Evolutionary conservation across 2,113 vertebrate genomes (phyloP).

Genomic region (Rhagologus leucostigma): DNA sequence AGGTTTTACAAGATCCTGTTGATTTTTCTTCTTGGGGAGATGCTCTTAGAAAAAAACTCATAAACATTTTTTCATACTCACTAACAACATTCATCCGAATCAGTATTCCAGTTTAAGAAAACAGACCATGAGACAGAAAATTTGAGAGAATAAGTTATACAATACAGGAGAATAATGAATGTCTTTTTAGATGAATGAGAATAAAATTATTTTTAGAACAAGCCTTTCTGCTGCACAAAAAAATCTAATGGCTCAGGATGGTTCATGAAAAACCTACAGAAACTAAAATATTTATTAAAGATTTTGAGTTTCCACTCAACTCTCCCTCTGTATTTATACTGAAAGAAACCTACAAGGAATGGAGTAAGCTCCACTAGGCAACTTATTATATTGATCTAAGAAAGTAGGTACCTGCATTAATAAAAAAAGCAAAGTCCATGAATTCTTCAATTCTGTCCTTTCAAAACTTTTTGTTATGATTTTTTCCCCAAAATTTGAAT

Average conservation of each 20-base stretch:
- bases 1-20: not conserved
- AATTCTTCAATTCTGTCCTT: not conserved
- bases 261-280: not conserved
- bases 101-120: not conserved
- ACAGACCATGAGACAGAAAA: not conserved
- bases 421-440: not conserved
- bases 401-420: not conserved
- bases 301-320: not conserved
- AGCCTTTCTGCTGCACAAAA: not conserved
- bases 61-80: not conserved
- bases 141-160: not conserved
- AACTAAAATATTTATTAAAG: not conserved
- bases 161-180: not conserved
- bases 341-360: not conserved
- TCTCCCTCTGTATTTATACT: not conserved
- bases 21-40: not conserved
- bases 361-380: not conserved
- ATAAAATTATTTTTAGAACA: slow-evolving; percentile 17
- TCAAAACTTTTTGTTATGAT: not conserved
- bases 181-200: not conserved
- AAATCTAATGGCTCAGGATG: not conserved
- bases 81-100: not conserved
- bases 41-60: not conserved
- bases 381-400: not conserved
- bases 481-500: not conserved